Evolutionary conservation across 2,888 invertebrate genomes (phyloP).

Genomic region (Drosophila incognita): DNA sequence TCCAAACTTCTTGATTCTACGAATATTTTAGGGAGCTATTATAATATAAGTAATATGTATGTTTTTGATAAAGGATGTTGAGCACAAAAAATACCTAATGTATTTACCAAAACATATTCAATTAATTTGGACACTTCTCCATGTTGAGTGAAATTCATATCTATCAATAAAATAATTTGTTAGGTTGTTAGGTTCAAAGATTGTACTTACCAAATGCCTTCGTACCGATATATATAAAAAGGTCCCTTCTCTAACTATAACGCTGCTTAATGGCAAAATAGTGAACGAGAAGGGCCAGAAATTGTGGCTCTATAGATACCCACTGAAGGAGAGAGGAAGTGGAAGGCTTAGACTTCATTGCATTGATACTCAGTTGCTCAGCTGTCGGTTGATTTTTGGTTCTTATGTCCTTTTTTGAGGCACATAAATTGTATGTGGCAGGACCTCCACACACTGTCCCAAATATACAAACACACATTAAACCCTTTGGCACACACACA

Average conservation of each 20-base stretch:
- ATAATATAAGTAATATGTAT: not conserved
- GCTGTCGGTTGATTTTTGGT: constrained; percentile 68
- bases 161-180: not conserved
- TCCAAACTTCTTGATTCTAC: not conserved
- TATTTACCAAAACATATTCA: not conserved
- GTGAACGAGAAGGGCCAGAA: not conserved
- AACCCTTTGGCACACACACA: constrained; percentile 55
- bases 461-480: constrained; percentile 26
- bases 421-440: constrained; percentile 73
- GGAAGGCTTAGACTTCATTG: constrained; percentile 41
- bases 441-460: constrained; percentile 16
- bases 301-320: not conserved
- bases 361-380: constrained; percentile 69
- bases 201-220: no score
- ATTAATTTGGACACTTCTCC: not conserved
- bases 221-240: not conserved
- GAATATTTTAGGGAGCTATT: not conserved
- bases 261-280: constrained; percentile 6
- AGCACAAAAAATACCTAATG: not conserved
- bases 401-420: constrained; percentile 59
- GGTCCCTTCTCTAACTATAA: constrained; percentile 19
- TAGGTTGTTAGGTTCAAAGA: not conserved
- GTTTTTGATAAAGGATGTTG: not conserved
- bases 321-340: not conserved
- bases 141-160: not conserved